Base-by-base conservation (phyloP, 2,888 invertebrate species). In the Epinotia bilunana region DNA sequence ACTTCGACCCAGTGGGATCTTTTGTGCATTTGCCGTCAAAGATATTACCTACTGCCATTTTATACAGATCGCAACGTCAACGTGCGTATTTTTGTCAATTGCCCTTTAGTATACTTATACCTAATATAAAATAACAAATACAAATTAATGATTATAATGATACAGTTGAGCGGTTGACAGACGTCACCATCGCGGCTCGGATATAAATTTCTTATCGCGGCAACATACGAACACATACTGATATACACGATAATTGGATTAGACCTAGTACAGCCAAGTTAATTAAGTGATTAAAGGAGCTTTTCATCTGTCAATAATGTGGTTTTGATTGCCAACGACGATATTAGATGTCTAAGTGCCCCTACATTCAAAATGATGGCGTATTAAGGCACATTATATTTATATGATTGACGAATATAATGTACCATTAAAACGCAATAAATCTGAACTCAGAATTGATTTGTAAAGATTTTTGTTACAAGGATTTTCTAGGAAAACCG, bases 181-280 rank as follows among this genome's bases (percentile, higher is more conserved):
- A 83, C 84, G 86, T 84, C 80, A 83, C 79, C 80, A 76, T 79
- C 79, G 80, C 80, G 83, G 82, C 81, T 79, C 79, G 61, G 76
- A 83, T 87, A 87, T 87, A 88, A 82, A 72, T 77, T 78, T 81
- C 79, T 85, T 88, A 88, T 87, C 85, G 62, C 61, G 70, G 74
- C 65, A 79, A 83, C 79, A 78, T 46, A 62, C 63, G 55, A 85
- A 78, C 80, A 79, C 76, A 80, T 79, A 82, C 83, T 84, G 82
- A 82, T 76, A 75, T 80, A 83, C 78, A 78, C 75, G 82, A 82
- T 85, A 84, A 87, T 85, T 83, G 83, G 78, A 81, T 83, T 75
- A 77, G 77, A 80, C 79, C 77, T 76, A 81, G 82, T 81, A 80
- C 75, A 78, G 78, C 70, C 72, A 70, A 77, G 77, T 73, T 74